These are phyloP conservation scores for Arctopsyche grandis DNA, from an alignment of 1,140 invertebrate species.

Conservation along the genomic window DNA sequence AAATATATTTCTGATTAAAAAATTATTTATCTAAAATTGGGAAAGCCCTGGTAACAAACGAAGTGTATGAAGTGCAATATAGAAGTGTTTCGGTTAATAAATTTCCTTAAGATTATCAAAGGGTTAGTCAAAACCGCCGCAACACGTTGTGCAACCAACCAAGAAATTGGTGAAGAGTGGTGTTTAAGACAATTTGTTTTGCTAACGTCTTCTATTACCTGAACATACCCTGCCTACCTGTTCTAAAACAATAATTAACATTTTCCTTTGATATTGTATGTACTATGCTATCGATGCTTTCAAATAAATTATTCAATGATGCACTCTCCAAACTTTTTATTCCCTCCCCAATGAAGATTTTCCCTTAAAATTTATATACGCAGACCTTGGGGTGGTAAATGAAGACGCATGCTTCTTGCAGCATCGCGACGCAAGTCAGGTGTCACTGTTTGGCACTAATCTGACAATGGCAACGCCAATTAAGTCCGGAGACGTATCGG, in stretches of 20 bases:
- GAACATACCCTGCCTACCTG: too few relatives aligned
- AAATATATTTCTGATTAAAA: too few relatives aligned
- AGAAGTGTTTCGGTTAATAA: background rate
- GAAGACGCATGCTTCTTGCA: constrained; percentile 42
- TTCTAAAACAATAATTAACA: too few relatives aligned
- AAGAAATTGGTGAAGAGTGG: constrained; percentile 52
- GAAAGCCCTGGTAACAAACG: background rate
- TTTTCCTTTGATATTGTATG: constrained; percentile 2
- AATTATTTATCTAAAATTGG: background rate
- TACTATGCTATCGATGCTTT: background rate
- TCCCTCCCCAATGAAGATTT: background rate
- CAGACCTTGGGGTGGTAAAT: constrained; percentile 1
- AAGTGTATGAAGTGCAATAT: background rate
- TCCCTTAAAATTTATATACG: background rate
- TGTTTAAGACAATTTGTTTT: constrained; percentile 52
- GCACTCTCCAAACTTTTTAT: background rate
- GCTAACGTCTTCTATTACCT: background rate
- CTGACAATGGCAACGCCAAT: constrained; percentile 43
- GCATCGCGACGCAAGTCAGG: constrained; percentile 51
- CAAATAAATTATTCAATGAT: background rate
- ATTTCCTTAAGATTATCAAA: constrained; percentile 42
- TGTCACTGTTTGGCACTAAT: constrained; percentile 50
- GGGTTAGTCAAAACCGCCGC: constrained; percentile 15
- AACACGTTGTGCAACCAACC: constrained; percentile 44
- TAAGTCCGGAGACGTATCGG: constrained; percentile 41